Conservation (phyloP, 2,797 vertebrate genomes). For the Trachurus trachurus region DNA sequence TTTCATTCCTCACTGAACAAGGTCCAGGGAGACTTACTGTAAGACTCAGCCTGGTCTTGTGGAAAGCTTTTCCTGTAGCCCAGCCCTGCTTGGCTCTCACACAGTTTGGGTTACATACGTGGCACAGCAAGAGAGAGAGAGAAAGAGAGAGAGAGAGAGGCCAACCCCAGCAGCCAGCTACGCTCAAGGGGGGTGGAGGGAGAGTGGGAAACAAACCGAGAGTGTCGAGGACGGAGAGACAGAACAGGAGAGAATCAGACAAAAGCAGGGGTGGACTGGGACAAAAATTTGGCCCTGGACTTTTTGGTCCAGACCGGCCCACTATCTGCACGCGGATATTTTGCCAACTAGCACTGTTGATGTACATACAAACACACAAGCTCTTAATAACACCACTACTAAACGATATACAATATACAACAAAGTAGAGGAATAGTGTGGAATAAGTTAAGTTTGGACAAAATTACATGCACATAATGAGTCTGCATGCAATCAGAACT, state of each 20-base stretch:
- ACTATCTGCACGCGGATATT: too few relatives aligned
- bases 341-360: too few relatives aligned
- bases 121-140: conserved; percentile 58
- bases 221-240: conserved; percentile 37
- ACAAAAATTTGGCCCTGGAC: too few relatives aligned
- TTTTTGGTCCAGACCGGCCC: too few relatives aligned
- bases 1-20: conserved; percentile 47
- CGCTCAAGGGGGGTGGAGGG: conserved; percentile 18
- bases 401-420: too few relatives aligned
- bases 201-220: conserved; percentile 44
- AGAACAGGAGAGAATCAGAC: conserved; percentile 42
- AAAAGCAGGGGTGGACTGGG: too few relatives aligned
- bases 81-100: conserved; percentile 52
- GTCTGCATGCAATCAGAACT: too few relatives aligned
- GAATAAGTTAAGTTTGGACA: too few relatives aligned
- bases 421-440: too few relatives aligned
- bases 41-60: conserved; percentile 41
- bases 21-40: conserved; percentile 42
- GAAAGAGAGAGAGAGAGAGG: conserved; percentile 47
- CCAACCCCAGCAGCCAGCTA: conserved; percentile 48
- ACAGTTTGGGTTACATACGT: conserved; percentile 77
- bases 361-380: too few relatives aligned
- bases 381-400: too few relatives aligned
- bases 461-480: too few relatives aligned
- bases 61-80: conserved; percentile 61